phyloP scores from a whole-genome alignment of 2,113 vertebrate species.

The Mugil cephalus region DNA sequence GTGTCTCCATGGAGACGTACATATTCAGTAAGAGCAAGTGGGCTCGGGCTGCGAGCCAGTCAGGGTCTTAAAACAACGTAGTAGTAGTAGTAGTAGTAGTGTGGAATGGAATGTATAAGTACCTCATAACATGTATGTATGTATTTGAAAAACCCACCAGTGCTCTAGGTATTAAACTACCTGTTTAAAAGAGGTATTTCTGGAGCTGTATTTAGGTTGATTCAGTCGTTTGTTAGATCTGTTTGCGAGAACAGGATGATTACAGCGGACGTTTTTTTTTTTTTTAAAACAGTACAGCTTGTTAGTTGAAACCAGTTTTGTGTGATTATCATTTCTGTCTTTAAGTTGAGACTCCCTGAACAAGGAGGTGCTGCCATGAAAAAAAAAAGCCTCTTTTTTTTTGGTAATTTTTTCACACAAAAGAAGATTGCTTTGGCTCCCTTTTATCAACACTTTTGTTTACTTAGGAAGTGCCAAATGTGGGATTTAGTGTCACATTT shows the following conservation, averaged over 20 bases:
- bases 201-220: slow-evolving; percentile 5
- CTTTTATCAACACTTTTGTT: slow-evolving; percentile 76
- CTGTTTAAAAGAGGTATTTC: background rate
- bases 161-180: too few relatives aligned
- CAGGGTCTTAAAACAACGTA: too few relatives aligned
- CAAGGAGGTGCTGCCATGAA: slow-evolving; percentile 11
- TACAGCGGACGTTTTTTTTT: background rate
- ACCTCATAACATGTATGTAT: background rate
- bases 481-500: slow-evolving; percentile 78
- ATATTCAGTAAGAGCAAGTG: too few relatives aligned
- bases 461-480: slow-evolving; percentile 68
- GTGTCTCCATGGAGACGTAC: background rate
- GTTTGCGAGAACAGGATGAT: slow-evolving; percentile 16
- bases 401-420: slow-evolving; percentile 42
- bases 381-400: background rate
- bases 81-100: background rate
- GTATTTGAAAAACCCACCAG: background rate
- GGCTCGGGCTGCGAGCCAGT: too few relatives aligned
- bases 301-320: slow-evolving; percentile 4
- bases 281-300: slow-evolving; percentile 10
- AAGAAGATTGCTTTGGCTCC: slow-evolving; percentile 57
- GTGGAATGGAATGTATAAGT: background rate
- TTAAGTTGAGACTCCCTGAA: background rate
- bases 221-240: slow-evolving; percentile 3
- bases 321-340: slow-evolving; percentile 4